A percentile compares a stretch with the other conserved stretches of the same genome.
phyloP scores from a whole-genome alignment of 2,888 invertebrate genomes.

The Scelioninae gen. 2 region DNA sequence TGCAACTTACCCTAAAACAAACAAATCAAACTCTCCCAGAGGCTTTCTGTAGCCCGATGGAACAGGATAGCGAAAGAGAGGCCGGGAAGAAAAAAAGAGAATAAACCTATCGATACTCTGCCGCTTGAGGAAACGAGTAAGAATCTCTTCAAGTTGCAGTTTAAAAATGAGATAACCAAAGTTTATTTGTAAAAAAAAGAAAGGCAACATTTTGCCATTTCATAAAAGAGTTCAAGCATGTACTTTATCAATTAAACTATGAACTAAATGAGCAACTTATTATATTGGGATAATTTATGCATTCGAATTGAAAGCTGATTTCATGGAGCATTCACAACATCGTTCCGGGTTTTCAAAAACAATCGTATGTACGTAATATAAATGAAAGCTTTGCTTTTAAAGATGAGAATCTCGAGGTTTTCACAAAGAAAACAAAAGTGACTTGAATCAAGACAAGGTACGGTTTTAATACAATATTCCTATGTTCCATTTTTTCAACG shows the following conservation, averaged over 20 bases:
- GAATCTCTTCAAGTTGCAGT: constrained; percentile 32
- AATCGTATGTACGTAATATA: background rate
- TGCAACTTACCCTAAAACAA: constrained; percentile 23
- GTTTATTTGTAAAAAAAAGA: constrained; percentile 23
- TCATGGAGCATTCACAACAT: background rate
- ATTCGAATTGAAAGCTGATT: background rate
- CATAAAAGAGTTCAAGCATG: background rate
- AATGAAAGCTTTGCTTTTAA: background rate
- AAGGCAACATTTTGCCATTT: constrained; percentile 2
- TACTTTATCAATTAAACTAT: constrained; percentile 8
- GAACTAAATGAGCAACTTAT: constrained; percentile 19
- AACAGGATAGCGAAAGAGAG: background rate
- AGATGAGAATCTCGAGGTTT: no score
- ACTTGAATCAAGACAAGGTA: no score
- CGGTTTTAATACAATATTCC: no score
- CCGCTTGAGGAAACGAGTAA: constrained; percentile 33
- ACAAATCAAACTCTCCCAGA: constrained; percentile 39
- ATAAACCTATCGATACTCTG: constrained; percentile 28
- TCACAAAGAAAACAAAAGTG: no score
- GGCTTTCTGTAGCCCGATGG: constrained; percentile 19
- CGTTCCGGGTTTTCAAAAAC: background rate
- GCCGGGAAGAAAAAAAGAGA: constrained; percentile 15
- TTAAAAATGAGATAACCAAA: constrained; percentile 38
- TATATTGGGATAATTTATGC: constrained; percentile 8
- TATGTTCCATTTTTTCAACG: no score